Evolutionary conservation across 2,113 vertebrate genomes (phyloP).

Genomic region (Strix uralensis): DNA sequence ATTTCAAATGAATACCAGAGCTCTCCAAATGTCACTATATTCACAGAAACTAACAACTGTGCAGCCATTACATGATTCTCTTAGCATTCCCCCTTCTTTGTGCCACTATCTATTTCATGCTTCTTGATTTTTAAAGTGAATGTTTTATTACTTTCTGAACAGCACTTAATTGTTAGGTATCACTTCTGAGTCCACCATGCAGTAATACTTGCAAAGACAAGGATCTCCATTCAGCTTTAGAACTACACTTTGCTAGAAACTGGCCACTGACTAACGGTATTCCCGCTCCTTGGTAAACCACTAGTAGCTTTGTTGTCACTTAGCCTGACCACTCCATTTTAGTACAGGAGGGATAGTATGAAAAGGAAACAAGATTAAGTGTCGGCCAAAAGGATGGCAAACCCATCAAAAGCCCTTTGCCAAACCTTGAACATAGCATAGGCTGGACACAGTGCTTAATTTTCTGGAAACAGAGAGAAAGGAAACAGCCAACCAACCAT

Average conservation of each 20-base stretch:
- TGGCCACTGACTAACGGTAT: neutral
- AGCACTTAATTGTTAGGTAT: neutral
- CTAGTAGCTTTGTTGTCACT: neutral
- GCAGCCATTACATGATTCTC: neutral
- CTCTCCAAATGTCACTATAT: neutral
- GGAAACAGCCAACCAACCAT: neutral
- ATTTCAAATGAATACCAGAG: neutral
- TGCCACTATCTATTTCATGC: neutral
- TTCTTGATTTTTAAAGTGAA: conserved; percentile 4
- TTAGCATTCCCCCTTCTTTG: neutral
- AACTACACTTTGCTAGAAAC: neutral
- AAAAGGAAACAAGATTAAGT: neutral
- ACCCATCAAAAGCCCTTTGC: neutral
- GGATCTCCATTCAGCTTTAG: neutral
- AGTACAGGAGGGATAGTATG: neutral
- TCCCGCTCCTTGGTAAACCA: neutral
- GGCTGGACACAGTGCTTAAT: neutral
- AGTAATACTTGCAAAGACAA: neutral
- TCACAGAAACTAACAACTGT: neutral
- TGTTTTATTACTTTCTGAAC: neutral
- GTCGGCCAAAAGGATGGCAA: neutral
- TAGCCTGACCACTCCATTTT: neutral
- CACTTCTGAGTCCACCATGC: neutral
- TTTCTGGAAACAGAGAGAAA: neutral
- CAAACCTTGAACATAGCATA: neutral